Evolutionary conservation across 2,888 invertebrate species (phyloP).

Genomic region (Rotaria macrura): DNA sequence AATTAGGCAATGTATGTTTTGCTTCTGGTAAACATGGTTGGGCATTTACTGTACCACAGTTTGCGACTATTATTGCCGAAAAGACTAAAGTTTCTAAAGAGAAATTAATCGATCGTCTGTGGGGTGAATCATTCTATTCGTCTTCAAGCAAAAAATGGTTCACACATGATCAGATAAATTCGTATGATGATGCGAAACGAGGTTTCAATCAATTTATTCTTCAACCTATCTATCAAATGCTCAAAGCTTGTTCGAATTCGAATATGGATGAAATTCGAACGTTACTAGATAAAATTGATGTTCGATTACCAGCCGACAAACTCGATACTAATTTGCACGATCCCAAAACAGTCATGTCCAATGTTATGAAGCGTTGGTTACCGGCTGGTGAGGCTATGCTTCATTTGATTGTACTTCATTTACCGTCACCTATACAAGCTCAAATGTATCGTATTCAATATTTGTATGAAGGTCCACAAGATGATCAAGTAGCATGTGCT

Average conservation of each 20-base stretch:
- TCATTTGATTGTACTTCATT: constrained; percentile 36
- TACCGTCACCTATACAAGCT: constrained; percentile 36
- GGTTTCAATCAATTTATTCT: constrained; percentile 35
- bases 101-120: constrained; percentile 35
- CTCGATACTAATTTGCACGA: background rate
- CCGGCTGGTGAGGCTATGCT: constrained; percentile 37
- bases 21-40: constrained; percentile 37
- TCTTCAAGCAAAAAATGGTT: constrained; percentile 34
- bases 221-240: constrained; percentile 34
- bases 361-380: constrained; percentile 37
- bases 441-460: constrained; percentile 36
- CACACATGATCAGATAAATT: background rate
- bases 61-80: constrained; percentile 35
- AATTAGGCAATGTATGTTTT: constrained; percentile 36
- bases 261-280: constrained; percentile 15
- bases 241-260: background rate
- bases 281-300: constrained; percentile 28
- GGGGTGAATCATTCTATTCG: constrained; percentile 36
- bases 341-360: constrained; percentile 31
- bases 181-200: constrained; percentile 18
- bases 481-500: constrained; percentile 83
- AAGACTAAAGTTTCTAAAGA: constrained; percentile 25
- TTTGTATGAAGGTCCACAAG: constrained; percentile 61
- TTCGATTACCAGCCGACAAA: constrained; percentile 32
- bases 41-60: constrained; percentile 36